A percentile compares a stretch with the other conserved stretches of the same genome.
phyloP scores from a whole-genome alignment of 1,140 invertebrate species.

The Ctenoplectra terminalis region DNA sequence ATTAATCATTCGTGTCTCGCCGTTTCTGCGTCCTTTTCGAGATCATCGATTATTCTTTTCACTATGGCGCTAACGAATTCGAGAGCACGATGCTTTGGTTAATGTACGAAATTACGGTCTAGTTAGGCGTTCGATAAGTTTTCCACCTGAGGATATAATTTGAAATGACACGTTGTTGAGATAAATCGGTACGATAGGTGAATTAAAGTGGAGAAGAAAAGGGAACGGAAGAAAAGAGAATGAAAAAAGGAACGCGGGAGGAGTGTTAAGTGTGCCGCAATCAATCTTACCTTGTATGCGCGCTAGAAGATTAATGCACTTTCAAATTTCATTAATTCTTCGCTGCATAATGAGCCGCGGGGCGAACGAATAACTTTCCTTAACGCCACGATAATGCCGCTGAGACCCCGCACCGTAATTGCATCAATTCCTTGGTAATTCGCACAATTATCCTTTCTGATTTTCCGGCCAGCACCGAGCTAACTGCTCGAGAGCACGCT shows the following conservation, averaged over 20 bases:
- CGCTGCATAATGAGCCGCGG: conserved; percentile 60
- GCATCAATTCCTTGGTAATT: conserved; percentile 66
- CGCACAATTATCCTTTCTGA: conserved; percentile 69
- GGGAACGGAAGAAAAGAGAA: too few relatives aligned
- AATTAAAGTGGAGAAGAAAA: not conserved
- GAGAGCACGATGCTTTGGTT: not conserved
- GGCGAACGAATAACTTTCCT: conserved; percentile 65
- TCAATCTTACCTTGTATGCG: conserved; percentile 60
- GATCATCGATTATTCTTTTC: conserved; percentile 12
- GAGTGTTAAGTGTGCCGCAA: conserved; percentile 54
- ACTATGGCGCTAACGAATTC: not conserved
- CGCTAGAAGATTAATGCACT: conserved; percentile 60
- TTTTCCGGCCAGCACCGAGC: conserved; percentile 52
- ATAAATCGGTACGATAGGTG: conserved; percentile 34
- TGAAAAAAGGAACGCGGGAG: not conserved
- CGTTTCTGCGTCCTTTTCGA: not conserved
- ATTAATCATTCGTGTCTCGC: conserved; percentile 1
- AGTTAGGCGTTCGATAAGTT: conserved; percentile 1
- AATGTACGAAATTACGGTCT: not conserved
- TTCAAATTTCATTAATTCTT: conserved; percentile 64
- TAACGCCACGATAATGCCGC: conserved; percentile 61
- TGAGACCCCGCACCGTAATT: conserved; percentile 61
- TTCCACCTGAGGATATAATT: conserved; percentile 2
- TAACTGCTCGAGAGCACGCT: conserved; percentile 54
- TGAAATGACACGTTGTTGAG: conserved; percentile 22